phyloP scores from a whole-genome alignment of 1,140 invertebrate species.

The Ladona fulva region DNA sequence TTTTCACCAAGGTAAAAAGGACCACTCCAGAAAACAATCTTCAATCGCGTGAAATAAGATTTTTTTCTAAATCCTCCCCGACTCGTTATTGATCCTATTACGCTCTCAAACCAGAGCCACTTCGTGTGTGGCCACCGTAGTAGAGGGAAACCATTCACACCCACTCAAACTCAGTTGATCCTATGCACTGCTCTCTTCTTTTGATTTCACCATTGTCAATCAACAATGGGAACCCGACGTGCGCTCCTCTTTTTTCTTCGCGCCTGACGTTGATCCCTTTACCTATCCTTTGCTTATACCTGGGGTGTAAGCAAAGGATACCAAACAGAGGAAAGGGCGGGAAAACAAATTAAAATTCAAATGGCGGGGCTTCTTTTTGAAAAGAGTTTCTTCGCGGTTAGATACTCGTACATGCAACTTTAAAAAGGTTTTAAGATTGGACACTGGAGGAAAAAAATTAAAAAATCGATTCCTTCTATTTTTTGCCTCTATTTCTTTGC shows the following conservation, averaged over 20 bases:
- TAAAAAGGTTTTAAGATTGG: background rate
- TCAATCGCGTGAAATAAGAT: background rate
- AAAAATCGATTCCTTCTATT: background rate
- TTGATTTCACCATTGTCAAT: background rate
- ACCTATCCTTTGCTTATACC: too few species aligned
- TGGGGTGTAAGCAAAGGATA: too few species aligned
- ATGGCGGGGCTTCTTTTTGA: background rate
- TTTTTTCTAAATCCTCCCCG: background rate
- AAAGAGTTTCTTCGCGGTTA: background rate
- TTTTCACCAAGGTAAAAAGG: too few species aligned
- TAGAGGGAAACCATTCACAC: background rate
- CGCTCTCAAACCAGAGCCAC: background rate
- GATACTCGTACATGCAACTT: background rate
- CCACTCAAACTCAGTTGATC: background rate
- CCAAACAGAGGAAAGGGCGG: background rate
- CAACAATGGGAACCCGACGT: background rate
- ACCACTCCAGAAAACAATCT: background rate
- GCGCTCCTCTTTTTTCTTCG: background rate
- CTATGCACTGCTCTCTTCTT: background rate
- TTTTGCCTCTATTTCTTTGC: background rate
- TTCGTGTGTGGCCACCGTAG: background rate
- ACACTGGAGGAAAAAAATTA: background rate
- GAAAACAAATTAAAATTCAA: constrained; percentile 6
- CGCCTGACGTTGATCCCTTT: background rate
- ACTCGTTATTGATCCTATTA: background rate